Evolutionary conservation across 2,888 invertebrate genomes (phyloP), one percentile per base, ranked within the genome.

Genomic region (Parnassius mnemosyne): DNA sequence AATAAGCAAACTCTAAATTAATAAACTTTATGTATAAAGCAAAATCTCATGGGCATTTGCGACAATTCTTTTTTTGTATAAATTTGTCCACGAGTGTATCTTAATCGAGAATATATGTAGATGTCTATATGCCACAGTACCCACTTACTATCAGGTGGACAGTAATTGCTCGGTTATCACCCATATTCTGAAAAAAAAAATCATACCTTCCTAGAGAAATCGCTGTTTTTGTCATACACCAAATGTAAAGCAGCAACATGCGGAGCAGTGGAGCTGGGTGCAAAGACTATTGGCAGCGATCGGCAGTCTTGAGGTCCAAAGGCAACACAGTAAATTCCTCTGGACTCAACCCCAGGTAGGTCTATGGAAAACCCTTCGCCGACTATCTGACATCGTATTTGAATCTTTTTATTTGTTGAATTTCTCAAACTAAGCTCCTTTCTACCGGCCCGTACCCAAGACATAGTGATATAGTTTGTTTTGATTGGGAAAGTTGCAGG

Each of bases 351-450:
- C 0, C 85, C 81, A 0, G 87, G 84, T 50, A 84, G 60, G 52
- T 89, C 89, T 59, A 90, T 77, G 0, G 77, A 71, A 65, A 88
- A 91, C 0, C 87, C 89, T n/a, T 87, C 88, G 0, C 91, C 91
- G 0, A 79, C 20, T 7, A 90, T 80, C 50, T 84, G 83, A 56
- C 88, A 89, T 25, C 84, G 74, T 3, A 89, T 73, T 20, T 85
- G 81, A 12, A 89, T 68, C 69, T 84, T 88, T 57, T 78, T 85
- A 41, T 87, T 77, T 0, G 77, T 75, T 0, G 72, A 76, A 63
- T 89, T 91, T 68, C 89, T 89, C 60, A 91, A 65, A 59, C 86
- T 89, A 1, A 91, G 72, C 57, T 90, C 89, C 60, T 87, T 90
- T 9, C 86, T 70, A 1, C 85, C 89, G 0, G 79, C 60, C 2